Conservation (phyloP, 1,140 invertebrate genomes). For the Drosophila rhopaloa region DNA sequence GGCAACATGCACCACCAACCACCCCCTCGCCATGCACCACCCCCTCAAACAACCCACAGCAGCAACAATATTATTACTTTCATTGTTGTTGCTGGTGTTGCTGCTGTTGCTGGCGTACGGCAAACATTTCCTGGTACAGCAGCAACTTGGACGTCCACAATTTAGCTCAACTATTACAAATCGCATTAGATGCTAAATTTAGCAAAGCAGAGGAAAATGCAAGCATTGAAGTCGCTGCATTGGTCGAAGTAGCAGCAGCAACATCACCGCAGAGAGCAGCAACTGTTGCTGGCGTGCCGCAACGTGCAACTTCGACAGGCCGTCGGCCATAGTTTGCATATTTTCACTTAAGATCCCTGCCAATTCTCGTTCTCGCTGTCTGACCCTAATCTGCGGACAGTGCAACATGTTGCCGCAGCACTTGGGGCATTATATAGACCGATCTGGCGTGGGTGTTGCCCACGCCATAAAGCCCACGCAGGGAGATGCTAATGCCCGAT, state of each 20-base stretch:
- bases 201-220: slow-evolving; percentile 42
- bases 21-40: slow-evolving; percentile 2
- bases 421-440: slow-evolving; percentile 9
- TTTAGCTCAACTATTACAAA: slow-evolving; percentile 81
- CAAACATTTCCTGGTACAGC: slow-evolving; percentile 79
- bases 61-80: slow-evolving; percentile 74
- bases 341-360: slow-evolving; percentile 46
- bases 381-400: slow-evolving; percentile 63
- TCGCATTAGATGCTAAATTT: slow-evolving; percentile 81
- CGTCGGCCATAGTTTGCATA: slow-evolving; percentile 51
- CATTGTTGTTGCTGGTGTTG: slow-evolving; percentile 53
- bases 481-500: slow-evolving; percentile 47
- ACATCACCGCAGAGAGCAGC: not conserved
- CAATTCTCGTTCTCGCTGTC: slow-evolving; percentile 29
- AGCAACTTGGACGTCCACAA: slow-evolving; percentile 58
- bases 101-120: slow-evolving; percentile 24
- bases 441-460: slow-evolving; percentile 34
- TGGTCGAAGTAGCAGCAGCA: slow-evolving; percentile 9
- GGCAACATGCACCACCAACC: slow-evolving; percentile 45
- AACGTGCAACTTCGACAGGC: slow-evolving; percentile 38
- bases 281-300: not conserved
- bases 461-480: slow-evolving; percentile 47
- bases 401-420: slow-evolving; percentile 65
- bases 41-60: slow-evolving; percentile 48
- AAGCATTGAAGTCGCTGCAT: slow-evolving; percentile 17